phyloP scores from a whole-genome alignment of 2,797 vertebrate genomes.

The Lepus oiostolus region DNA sequence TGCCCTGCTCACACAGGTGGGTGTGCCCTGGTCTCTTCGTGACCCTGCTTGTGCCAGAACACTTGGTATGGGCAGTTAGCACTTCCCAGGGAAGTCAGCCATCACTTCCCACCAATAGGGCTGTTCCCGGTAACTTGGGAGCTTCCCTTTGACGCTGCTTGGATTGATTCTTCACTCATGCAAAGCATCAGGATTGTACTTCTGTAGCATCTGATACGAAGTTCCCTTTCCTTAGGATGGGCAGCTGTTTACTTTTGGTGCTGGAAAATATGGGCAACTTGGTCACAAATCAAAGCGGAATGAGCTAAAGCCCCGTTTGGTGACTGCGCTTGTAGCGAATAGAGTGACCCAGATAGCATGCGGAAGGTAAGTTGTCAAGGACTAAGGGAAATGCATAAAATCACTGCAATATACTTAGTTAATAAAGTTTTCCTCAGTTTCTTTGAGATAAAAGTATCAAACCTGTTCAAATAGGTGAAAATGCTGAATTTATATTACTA shows the following conservation, averaged over 20 bases:
- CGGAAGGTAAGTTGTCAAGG: slow-evolving; percentile 89
- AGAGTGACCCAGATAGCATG: slow-evolving; percentile 90
- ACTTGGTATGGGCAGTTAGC: not conserved
- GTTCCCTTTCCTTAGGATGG: slow-evolving; percentile 88
- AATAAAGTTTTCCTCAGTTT: not conserved
- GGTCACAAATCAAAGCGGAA: slow-evolving; percentile 92
- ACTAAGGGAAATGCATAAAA: not conserved
- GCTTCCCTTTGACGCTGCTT: not conserved
- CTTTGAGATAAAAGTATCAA: slow-evolving; percentile 5
- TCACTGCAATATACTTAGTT: not conserved
- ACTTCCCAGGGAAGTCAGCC: not conserved
- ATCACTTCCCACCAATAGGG: not conserved
- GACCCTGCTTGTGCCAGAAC: not conserved
- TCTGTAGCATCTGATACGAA: slow-evolving; percentile 33
- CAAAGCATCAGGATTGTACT: not conserved
- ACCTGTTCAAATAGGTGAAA: slow-evolving; percentile 20
- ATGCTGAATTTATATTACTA: slow-evolving; percentile 14
- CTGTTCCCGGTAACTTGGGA: not conserved
- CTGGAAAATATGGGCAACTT: slow-evolving; percentile 92
- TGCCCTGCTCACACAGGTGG: slow-evolving; percentile 92
- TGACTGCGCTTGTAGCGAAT: slow-evolving; percentile 89
- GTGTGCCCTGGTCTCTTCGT: not conserved
- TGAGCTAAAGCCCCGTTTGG: slow-evolving; percentile 89
- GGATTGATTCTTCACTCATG: not conserved
- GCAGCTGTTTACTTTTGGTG: slow-evolving; percentile 92